Evolutionary conservation across 2,113 vertebrate genomes (phyloP).

Genomic region (Paralichthys olivaceus): DNA sequence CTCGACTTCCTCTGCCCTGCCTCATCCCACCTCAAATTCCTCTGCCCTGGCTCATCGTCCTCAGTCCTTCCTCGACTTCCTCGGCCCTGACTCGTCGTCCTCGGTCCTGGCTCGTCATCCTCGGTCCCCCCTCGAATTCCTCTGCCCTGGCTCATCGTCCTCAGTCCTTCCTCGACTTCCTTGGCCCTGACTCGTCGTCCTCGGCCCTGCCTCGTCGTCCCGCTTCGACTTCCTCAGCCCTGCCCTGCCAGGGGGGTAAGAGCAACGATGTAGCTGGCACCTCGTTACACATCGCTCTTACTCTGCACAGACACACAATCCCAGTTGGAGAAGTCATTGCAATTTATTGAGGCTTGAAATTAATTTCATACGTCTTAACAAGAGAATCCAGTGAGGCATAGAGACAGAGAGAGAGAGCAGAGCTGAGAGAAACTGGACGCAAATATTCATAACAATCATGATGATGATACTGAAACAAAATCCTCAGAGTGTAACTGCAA

Average conservation of each 20-base stretch:
- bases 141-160: no score
- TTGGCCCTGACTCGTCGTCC: no score
- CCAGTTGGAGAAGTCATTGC: slow-evolving; percentile 56
- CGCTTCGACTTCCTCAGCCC: background rate
- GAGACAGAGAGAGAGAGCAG: slow-evolving; percentile 15
- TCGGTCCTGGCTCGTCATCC: no score
- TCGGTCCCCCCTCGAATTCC: no score
- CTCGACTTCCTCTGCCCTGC: no score
- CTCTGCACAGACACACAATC: slow-evolving; percentile 37
- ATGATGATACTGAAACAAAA: slow-evolving; percentile 11
- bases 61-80: no score
- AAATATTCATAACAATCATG: slow-evolving; percentile 13
- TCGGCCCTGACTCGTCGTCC: no score
- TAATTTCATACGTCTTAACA: slow-evolving; percentile 68
- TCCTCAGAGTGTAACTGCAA: background rate
- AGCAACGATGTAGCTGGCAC: slow-evolving; percentile 28
- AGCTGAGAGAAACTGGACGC: slow-evolving; percentile 32
- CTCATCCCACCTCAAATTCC: no score
- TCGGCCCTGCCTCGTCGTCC: no score
- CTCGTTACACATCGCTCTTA: slow-evolving; percentile 53
- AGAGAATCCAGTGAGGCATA: slow-evolving; percentile 24
- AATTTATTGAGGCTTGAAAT: slow-evolving; percentile 74
- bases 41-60: no score
- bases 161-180: no score
- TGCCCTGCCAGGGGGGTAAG: background rate